Base-by-base conservation (phyloP, 2,113 vertebrate genomes). In the Corythoichthys intestinalis region DNA sequence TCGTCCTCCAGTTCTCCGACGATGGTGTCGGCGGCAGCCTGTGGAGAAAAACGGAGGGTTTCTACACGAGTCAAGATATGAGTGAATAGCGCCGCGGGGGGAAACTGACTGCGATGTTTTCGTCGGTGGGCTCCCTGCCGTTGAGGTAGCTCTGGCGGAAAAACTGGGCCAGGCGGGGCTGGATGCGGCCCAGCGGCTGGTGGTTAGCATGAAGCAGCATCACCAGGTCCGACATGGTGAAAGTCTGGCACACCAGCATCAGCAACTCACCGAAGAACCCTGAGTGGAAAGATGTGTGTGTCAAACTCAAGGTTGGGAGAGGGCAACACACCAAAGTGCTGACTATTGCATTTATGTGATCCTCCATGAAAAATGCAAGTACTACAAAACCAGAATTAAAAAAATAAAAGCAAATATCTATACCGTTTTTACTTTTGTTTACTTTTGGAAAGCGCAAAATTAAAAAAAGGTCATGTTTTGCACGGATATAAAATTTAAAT, bases 221-320 rank as follows among this genome's bases (percentile, higher is more conserved):
- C 60, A 97, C 95, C 92, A 97, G 91, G 49, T 97, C 95, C 3
- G 95, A 93, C 95, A 96, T 95, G 65, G 94, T 95, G 79, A 97
- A 94, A 15, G 93, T 94, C 91, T 96, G 94, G 79, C 95, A 97
- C 73, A 97, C 91, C 69, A 97, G 80, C 37, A 95, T 95, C 12
- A 97, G 89, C 78, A 97, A 78, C 52, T 96, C 95, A 10, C 95
- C 94, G 20, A 97, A 96, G 73, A 97, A 97, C 10, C 94, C 95
- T 97, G 77, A 1, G n/a, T 39, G 58, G 14, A 28, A 8, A 8
- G 41, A 8, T 1, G 41, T 7, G 2, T 1, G 4, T 41, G 41
- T 44, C 41, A 44, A 44, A 44, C 41, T 44, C 6, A 44, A 44
- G 41, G 41, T 44, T 8, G 41, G 41, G 41, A 41, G 41, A 7